phyloP scores from a whole-genome alignment of 1,140 invertebrate genomes.

The Drosophila chauvacae region DNA sequence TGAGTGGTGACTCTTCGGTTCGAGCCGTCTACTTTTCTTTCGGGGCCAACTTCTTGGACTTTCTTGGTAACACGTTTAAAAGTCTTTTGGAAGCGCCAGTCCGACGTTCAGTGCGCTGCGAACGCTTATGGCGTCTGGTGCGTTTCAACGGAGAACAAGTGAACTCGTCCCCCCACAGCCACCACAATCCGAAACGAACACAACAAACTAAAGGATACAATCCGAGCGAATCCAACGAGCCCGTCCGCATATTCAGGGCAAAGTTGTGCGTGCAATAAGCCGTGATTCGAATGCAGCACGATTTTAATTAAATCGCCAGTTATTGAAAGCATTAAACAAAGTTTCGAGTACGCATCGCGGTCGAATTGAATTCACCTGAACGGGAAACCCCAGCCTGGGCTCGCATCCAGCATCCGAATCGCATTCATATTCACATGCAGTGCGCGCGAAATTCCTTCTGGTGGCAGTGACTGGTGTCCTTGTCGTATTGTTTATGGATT shows the following conservation, averaged over 20 bases:
- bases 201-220: conserved; percentile 30
- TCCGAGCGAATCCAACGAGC: conserved; percentile 10
- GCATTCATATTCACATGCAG: conserved; percentile 19
- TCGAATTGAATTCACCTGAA: conserved; percentile 41
- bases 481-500: conserved; percentile 72
- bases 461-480: conserved; percentile 32
- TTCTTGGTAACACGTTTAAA: conserved; percentile 82
- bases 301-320: conserved; percentile 44
- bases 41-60: conserved; percentile 75
- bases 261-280: conserved; percentile 51
- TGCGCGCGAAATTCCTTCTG: conserved; percentile 43
- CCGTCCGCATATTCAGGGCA: conserved; percentile 10
- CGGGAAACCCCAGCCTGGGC: conserved; percentile 16
- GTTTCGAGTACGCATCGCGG: conserved; percentile 29
- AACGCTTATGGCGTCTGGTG: conserved; percentile 78
- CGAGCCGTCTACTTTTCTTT: conserved; percentile 73
- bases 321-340: conserved; percentile 35
- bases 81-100: conserved; percentile 78
- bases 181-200: conserved; percentile 14
- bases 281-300: conserved; percentile 47
- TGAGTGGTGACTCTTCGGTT: conserved; percentile 30
- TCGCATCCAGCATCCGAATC: conserved; percentile 10
- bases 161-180: conserved; percentile 15
- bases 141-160: conserved; percentile 67
- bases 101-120: conserved; percentile 72